A percentile compares a stretch with the other conserved stretches of the same genome.
phyloP scores from a whole-genome alignment of 2,888 invertebrate genomes.

The Dioctria rufipes region DNA sequence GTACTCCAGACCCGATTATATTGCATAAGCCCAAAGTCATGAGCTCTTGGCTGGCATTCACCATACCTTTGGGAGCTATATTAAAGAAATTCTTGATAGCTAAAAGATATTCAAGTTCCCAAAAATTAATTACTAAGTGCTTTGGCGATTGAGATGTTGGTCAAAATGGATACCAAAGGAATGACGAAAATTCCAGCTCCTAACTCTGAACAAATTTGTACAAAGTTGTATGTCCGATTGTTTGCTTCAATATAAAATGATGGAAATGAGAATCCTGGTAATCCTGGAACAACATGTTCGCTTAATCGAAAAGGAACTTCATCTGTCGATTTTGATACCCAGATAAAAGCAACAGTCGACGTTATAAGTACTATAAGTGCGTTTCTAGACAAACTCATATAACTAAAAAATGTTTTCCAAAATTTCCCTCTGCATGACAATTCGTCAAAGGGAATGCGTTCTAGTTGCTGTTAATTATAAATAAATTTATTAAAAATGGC shows the following conservation, averaged over 20 bases:
- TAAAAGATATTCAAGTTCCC: no score
- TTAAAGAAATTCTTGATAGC: constrained; percentile 55
- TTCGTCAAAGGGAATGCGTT: constrained; percentile 72
- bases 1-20: constrained; percentile 85
- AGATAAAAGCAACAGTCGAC: constrained; percentile 75
- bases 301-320: constrained; percentile 74
- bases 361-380: constrained; percentile 82
- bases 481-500: neutral
- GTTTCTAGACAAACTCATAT: constrained; percentile 83
- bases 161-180: constrained; percentile 89
- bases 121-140: constrained; percentile 81
- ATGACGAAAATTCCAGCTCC: constrained; percentile 85
- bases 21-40: constrained; percentile 87
- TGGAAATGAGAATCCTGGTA: constrained; percentile 79
- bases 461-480: constrained; percentile 74
- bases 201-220: constrained; percentile 79
- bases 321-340: constrained; percentile 66
- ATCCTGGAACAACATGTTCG: constrained; percentile 76
- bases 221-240: constrained; percentile 75
- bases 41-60: constrained; percentile 94
- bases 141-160: constrained; percentile 95
- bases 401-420: constrained; percentile 76
- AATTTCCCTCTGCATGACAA: constrained; percentile 65
- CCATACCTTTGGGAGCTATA: constrained; percentile 78
- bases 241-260: constrained; percentile 75